Evolutionary conservation across 2,797 vertebrate species (phyloP).

Genomic region (Pygocentrus nattereri): DNA sequence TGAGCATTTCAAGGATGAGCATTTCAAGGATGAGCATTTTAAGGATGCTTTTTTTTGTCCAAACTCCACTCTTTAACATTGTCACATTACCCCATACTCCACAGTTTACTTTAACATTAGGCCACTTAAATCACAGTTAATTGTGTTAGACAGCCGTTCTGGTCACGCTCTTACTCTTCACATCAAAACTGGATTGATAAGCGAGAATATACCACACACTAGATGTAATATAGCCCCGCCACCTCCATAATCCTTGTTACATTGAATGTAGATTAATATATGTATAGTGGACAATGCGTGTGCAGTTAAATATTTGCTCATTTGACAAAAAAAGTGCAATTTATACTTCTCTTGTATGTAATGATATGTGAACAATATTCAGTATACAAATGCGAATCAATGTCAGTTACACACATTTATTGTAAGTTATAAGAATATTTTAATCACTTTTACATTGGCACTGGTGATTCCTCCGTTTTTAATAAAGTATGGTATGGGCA

Average conservation of each 20-base stretch:
- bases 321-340: conserved; percentile 81
- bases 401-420: conserved; percentile 48
- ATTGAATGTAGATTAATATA: conserved; percentile 84
- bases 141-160: conserved; percentile 9
- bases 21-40: not conserved
- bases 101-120: not conserved
- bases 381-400: conserved; percentile 68
- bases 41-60: conserved; percentile 14
- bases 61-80: conserved; percentile 3
- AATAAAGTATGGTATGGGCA: not conserved
- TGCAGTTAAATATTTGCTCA: conserved; percentile 76
- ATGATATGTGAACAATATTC: conserved; percentile 66
- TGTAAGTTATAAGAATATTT: conserved; percentile 59
- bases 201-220: conserved; percentile 16
- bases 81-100: not conserved
- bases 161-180: conserved; percentile 22
- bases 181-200: not conserved
- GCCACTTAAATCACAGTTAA: not conserved
- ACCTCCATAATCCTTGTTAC: conserved; percentile 64
- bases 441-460: conserved; percentile 44
- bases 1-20: not conserved
- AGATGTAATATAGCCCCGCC: conserved; percentile 23
- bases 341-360: conserved; percentile 70
- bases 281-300: conserved; percentile 80
- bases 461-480: conserved; percentile 27